Evolutionary conservation across 2,113 vertebrate genomes (phyloP), one percentile per base, ranked within the genome.

Genomic region (Oncorhynchus masou): DNA sequence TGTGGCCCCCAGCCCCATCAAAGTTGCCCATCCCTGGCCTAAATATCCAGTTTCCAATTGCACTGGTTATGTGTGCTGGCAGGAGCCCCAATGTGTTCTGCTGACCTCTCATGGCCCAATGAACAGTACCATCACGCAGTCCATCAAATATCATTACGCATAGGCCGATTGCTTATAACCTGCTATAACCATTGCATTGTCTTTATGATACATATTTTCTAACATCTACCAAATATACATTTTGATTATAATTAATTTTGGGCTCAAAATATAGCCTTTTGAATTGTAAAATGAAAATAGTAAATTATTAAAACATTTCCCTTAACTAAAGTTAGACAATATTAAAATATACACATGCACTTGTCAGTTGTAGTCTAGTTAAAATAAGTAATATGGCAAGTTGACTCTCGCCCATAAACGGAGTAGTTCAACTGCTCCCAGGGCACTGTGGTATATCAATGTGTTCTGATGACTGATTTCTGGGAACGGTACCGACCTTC

Each of bases 381-480:
- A 73, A 66, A 70, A 48, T 39, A 65, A 70, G 68, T 81, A 72
- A 57, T 74, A 78, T 81, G 79, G 69, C 71, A 68, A 68, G 65
- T 57, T 34, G n/a, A 71, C 54, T 57, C 51, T 7, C 70, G 59
- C 48, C 67, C 72, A 65, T 39, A 48, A 74, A 74, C 48, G n/a
- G n/a, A 68, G 54, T 49, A 60, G 70, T 78, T 75, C 69, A 74
- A 51, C 39, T 34, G 73, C 70, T 82, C 80, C 69, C 71, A 16
- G 73, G 76, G 81, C 74, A 64, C 65, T 25, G 67, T 70, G 67
- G 65, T 80, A 71, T 77, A 83, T 82, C 70, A 51, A 64, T 75
- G 81, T 64, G 81, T 83, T 87, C 83, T 77, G 74, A 78, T 77
- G 76, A 65, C 82, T 84, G 86, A 72, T 84, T 84, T 80, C 86